These are phyloP conservation scores for Perizoma flavofasciatum DNA, from an alignment of 2,888 invertebrate genomes.

Conservation along the genomic window DNA sequence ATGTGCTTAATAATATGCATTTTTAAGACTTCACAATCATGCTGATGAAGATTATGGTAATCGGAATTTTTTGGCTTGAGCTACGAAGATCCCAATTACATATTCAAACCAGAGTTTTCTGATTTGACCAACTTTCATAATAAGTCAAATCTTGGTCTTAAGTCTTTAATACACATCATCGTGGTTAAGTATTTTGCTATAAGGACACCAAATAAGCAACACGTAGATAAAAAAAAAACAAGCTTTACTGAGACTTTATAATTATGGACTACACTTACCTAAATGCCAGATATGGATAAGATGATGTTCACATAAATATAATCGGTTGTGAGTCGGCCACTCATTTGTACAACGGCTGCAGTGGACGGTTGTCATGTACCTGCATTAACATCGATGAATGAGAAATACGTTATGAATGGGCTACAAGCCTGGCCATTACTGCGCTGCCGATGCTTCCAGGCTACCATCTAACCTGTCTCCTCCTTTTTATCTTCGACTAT, in stretches of 20 bases:
- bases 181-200: too few relatives aligned
- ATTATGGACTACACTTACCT: constrained; percentile 51
- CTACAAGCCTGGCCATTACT: constrained; percentile 78
- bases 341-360: constrained; percentile 72
- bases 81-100: background rate
- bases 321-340: constrained; percentile 71
- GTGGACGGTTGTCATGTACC: constrained; percentile 79
- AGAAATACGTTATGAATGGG: constrained; percentile 82
- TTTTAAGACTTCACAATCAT: constrained; percentile 30
- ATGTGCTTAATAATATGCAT: constrained; percentile 34
- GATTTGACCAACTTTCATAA: too few relatives aligned
- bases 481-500: constrained; percentile 69
- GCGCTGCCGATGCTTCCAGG: constrained; percentile 54
- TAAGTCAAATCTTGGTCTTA: too few relatives aligned
- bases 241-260: constrained; percentile 34
- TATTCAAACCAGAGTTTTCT: too few relatives aligned
- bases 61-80: background rate
- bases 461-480: constrained; percentile 71
- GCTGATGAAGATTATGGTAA: constrained; percentile 33
- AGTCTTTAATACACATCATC: too few relatives aligned
- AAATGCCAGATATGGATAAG: constrained; percentile 75
- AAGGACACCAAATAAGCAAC: too few relatives aligned
- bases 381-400: constrained; percentile 83
- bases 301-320: constrained; percentile 79
- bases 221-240: background rate